A percentile compares a stretch with the other conserved stretches of the same genome.
Conservation (phyloP, 2,113 vertebrate species). For the Anguilla japonica region DNA sequence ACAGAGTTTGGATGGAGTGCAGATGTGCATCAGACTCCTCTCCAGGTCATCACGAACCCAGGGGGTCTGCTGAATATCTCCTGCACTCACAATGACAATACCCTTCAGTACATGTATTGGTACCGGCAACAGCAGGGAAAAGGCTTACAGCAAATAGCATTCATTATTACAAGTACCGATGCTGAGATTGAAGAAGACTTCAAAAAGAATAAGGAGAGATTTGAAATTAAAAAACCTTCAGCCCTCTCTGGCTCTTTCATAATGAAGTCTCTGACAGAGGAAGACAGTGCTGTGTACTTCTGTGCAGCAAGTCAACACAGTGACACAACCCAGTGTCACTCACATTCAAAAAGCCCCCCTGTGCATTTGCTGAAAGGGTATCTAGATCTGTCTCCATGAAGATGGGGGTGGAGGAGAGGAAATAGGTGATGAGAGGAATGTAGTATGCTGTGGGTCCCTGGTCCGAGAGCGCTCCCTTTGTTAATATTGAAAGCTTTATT, state of each 20-base stretch:
- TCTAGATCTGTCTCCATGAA: too few species aligned
- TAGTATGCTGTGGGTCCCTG: too few species aligned
- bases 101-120: slow-evolving; percentile 21
- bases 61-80: neutral
- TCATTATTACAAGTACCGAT: neutral
- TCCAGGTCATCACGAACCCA: neutral
- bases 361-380: neutral
- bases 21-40: slow-evolving; percentile 7
- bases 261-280: neutral
- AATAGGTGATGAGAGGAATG: too few species aligned
- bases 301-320: slow-evolving; percentile 13
- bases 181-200: neutral
- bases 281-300: slow-evolving; percentile 6
- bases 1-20: slow-evolving; percentile 6
- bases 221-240: neutral
- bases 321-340: neutral
- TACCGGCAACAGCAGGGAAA: slow-evolving; percentile 4
- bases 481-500: too few species aligned
- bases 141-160: neutral
- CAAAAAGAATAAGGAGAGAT: neutral
- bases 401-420: too few species aligned
- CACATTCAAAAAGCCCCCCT: neutral
- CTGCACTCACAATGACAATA: slow-evolving; percentile 14
- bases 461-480: too few species aligned
- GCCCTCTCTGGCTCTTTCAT: slow-evolving; percentile 3